A percentile compares a stretch with the other conserved stretches of the same genome.
Conservation (phyloP, 2,113 vertebrate genomes). For the Emydura subglobosa region DNA sequence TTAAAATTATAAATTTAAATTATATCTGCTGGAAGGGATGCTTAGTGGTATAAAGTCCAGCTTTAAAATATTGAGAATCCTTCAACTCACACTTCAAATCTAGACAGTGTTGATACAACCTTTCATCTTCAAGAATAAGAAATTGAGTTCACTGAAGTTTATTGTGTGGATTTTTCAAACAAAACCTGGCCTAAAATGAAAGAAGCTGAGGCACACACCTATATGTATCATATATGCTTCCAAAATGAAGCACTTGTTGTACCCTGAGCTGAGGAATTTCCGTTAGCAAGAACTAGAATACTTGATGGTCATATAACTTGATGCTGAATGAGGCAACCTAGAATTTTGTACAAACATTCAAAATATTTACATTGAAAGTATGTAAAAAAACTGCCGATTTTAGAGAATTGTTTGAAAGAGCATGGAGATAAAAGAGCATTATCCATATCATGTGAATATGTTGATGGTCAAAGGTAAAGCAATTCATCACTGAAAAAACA, state of each 20-base stretch:
- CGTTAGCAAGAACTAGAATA: background rate
- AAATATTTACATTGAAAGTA: background rate
- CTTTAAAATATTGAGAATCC: background rate
- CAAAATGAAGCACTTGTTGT: background rate
- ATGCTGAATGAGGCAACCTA: background rate
- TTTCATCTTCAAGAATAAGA: background rate
- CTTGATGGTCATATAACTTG: background rate
- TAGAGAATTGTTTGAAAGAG: background rate
- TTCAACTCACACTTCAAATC: background rate
- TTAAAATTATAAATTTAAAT: background rate
- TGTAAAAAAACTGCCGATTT: background rate
- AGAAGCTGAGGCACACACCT: background rate
- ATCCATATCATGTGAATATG: background rate
- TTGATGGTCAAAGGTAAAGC: background rate
- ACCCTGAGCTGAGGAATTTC: background rate
- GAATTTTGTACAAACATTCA: background rate
- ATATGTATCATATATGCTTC: background rate
- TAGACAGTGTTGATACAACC: background rate
- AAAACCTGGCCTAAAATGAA: background rate
- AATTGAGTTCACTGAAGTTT: background rate
- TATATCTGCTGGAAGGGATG: background rate
- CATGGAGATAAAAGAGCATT: background rate
- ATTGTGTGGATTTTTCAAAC: background rate
- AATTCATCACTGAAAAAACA: background rate
- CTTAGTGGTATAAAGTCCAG: background rate